These are phyloP conservation scores for Sphaeridia pumilis DNA, from an alignment of 2,888 invertebrate genomes.

Conservation along the genomic window DNA sequence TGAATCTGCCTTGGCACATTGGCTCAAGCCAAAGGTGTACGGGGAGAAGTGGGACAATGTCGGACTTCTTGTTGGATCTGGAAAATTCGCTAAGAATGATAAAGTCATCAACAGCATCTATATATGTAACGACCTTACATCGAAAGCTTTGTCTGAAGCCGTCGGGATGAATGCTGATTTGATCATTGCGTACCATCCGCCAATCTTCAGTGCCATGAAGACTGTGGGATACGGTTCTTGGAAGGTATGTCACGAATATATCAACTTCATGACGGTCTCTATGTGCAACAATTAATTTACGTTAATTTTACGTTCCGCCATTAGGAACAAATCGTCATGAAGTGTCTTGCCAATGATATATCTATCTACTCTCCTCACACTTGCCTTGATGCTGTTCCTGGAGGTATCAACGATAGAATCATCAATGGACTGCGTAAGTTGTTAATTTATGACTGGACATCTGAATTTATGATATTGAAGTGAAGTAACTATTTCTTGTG, in stretches of 20 bases:
- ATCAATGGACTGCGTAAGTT: conserved; percentile 45
- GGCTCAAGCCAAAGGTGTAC: conserved; percentile 25
- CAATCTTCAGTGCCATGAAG: conserved; percentile 76
- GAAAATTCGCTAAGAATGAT: conserved; percentile 43
- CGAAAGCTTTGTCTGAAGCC: conserved; percentile 74
- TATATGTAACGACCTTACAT: conserved; percentile 85
- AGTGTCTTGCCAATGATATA: conserved; percentile 70
- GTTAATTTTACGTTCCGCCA: conserved; percentile 41
- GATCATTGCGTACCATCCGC: conserved; percentile 92
- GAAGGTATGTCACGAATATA: conserved; percentile 48
- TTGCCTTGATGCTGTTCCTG: conserved; percentile 66
- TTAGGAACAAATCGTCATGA: conserved; percentile 63
- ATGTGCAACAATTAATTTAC: neutral
- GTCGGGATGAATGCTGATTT: conserved; percentile 54
- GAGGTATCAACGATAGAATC: conserved; percentile 92
- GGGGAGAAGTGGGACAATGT: conserved; percentile 93
- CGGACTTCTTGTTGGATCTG: conserved; percentile 57
- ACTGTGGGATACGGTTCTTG: conserved; percentile 51
- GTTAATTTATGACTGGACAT: neutral
- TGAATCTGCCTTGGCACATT: conserved; percentile 23
- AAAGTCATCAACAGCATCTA: conserved; percentile 53
- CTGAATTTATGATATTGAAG: neutral
- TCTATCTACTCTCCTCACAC: conserved; percentile 90
- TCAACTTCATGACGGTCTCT: neutral
- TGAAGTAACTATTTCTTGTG: neutral